phyloP scores from a whole-genome alignment of 2,797 vertebrate genomes.

The Eulemur albifrons region DNA sequence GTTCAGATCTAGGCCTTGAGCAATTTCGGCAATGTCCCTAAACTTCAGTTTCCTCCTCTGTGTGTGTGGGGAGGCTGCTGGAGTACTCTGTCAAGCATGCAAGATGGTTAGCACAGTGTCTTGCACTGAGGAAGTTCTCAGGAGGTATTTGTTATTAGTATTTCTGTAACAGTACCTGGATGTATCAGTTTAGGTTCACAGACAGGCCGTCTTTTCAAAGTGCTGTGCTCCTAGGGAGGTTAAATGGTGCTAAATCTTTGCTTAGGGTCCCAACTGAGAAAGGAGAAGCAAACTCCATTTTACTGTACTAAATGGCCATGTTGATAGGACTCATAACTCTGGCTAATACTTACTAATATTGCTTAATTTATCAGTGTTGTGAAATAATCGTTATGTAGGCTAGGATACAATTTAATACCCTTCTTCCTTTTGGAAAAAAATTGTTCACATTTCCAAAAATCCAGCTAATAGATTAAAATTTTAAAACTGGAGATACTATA shows the following conservation, averaged over 20 bases:
- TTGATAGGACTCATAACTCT: neutral
- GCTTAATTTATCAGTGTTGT: neutral
- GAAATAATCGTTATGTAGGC: neutral
- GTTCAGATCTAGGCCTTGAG: neutral
- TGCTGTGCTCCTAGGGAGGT: neutral
- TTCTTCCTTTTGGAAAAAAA: neutral
- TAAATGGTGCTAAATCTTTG: neutral
- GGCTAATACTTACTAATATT: neutral
- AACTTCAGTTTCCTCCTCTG: neutral
- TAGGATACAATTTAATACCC: neutral
- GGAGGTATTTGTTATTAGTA: neutral
- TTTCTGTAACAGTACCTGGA: neutral
- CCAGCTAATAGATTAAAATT: neutral
- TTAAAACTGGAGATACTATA: neutral
- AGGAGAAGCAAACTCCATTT: neutral
- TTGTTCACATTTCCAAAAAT: neutral
- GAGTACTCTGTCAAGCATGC: neutral
- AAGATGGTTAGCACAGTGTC: neutral
- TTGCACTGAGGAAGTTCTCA: neutral
- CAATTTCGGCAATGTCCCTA: neutral
- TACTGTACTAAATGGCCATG: neutral
- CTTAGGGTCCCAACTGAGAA: neutral
- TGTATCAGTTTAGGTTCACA: neutral
- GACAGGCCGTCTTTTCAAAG: neutral
- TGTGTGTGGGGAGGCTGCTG: neutral